Conservation (phyloP, 2,113 vertebrate species). For the Cinclus cinclus region DNA sequence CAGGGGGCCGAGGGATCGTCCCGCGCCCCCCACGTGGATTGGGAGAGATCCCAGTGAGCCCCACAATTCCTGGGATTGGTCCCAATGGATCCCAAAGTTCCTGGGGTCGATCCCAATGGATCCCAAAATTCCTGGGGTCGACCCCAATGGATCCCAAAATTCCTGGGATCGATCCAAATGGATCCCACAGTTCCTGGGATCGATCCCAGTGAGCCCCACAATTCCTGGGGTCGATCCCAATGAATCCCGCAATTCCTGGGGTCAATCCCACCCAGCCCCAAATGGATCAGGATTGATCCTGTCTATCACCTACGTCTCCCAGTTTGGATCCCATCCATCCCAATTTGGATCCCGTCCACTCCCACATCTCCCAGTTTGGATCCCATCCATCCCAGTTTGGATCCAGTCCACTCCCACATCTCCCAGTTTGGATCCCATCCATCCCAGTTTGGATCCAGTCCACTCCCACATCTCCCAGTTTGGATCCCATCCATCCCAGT, state of each 20-base stretch:
- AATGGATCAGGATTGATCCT: background rate
- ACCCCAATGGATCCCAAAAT: no score
- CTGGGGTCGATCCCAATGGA: background rate
- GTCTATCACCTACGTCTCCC: background rate
- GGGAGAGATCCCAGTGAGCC: rapidly evolving
- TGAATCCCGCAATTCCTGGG: no score
- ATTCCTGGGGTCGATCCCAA: background rate
- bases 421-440: background rate
- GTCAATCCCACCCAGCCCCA: no score
- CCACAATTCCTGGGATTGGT: background rate
- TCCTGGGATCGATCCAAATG: no score
- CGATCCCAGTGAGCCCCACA: background rate
- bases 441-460: background rate
- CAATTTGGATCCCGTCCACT: background rate
- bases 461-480: no score
- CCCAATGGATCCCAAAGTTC: background rate
- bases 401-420: background rate
- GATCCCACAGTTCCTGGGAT: background rate
- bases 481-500: background rate
- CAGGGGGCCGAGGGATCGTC: rapidly evolving
- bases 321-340: background rate
- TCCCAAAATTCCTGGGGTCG: no score
- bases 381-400: background rate
- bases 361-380: background rate
- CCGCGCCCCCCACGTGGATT: rapidly evolving